Conservation (phyloP, 2,888 invertebrate species). For the Chirona hameri region DNA sequence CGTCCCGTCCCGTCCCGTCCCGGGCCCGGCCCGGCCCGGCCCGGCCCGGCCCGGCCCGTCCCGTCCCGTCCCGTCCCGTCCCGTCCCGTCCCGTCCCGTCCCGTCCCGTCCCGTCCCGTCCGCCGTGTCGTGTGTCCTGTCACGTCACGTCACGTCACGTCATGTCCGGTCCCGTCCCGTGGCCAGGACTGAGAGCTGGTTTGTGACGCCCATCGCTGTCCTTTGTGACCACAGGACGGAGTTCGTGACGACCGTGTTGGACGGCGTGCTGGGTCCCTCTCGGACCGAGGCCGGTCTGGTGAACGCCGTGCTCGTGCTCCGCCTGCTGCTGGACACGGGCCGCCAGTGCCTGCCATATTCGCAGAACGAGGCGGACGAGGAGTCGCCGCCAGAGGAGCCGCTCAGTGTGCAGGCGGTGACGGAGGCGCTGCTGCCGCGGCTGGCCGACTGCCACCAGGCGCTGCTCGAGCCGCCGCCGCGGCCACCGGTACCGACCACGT, state of each 20-base stretch:
- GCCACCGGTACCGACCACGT: not conserved
- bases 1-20: too few species aligned
- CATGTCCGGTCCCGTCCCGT: too few species aligned
- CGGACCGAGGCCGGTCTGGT: slow-evolving; percentile 13
- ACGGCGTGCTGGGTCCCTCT: not conserved
- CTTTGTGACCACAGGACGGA: not conserved
- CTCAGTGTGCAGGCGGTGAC: slow-evolving; percentile 58
- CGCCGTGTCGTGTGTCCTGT: too few species aligned
- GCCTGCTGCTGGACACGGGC: slow-evolving; percentile 26
- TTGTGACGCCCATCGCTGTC: too few species aligned
- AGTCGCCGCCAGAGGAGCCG: slow-evolving; percentile 2
- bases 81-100: too few species aligned
- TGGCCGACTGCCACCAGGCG: slow-evolving; percentile 66
- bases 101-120: too few species aligned
- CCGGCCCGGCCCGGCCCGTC: too few species aligned
- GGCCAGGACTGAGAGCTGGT: too few species aligned
- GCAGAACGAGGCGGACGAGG: slow-evolving; percentile 22
- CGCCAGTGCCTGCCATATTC: not conserved
- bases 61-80: too few species aligned
- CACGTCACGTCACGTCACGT: too few species aligned
- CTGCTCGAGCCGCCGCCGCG: slow-evolving; percentile 62
- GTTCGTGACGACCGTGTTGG: slow-evolving; percentile 9
- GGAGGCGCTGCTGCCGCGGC: slow-evolving; percentile 60
- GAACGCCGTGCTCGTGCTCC: slow-evolving; percentile 2
- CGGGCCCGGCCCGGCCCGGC: too few species aligned